Evolutionary conservation across 2,113 vertebrate genomes (phyloP).

Genomic region (Abramis brama): DNA sequence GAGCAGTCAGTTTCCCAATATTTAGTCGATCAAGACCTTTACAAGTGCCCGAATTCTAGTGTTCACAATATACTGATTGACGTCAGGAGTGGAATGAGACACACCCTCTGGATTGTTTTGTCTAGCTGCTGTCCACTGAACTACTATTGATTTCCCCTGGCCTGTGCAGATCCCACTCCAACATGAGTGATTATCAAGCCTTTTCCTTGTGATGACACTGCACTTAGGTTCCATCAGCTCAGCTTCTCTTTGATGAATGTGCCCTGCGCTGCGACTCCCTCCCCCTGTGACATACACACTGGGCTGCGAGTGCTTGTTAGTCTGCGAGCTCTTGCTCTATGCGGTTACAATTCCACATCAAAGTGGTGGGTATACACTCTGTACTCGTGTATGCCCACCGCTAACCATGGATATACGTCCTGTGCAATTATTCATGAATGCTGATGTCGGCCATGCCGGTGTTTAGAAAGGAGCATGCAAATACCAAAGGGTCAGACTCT

Average conservation of each 20-base stretch:
- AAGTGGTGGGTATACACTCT: conserved; percentile 34
- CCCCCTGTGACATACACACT: conserved; percentile 49
- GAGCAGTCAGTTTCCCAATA: neutral
- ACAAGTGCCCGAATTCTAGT: neutral
- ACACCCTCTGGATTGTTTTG: conserved; percentile 44
- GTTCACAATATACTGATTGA: conserved; percentile 8
- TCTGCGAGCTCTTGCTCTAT: conserved; percentile 42
- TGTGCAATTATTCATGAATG: conserved; percentile 47
- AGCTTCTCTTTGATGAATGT: conserved; percentile 62
- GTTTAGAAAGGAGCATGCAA: conserved; percentile 46
- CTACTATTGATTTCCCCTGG: conserved; percentile 61
- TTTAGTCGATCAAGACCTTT: neutral
- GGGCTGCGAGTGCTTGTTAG: conserved; percentile 54
- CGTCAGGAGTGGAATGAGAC: neutral
- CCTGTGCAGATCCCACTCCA: conserved; percentile 56
- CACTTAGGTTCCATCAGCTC: conserved; percentile 61
- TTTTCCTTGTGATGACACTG: conserved; percentile 65
- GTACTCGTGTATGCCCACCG: conserved; percentile 26
- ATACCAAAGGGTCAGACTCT: conserved; percentile 44
- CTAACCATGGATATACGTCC: conserved; percentile 35
- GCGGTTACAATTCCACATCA: conserved; percentile 52
- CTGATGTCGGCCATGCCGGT: conserved; percentile 39
- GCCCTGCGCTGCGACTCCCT: conserved; percentile 45
- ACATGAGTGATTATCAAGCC: conserved; percentile 64
- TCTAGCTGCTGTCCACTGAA: conserved; percentile 55